These are phyloP conservation scores for Heteromyza rotundicornis DNA, from an alignment of 2,888 invertebrate species.

Conservation along the genomic window DNA sequence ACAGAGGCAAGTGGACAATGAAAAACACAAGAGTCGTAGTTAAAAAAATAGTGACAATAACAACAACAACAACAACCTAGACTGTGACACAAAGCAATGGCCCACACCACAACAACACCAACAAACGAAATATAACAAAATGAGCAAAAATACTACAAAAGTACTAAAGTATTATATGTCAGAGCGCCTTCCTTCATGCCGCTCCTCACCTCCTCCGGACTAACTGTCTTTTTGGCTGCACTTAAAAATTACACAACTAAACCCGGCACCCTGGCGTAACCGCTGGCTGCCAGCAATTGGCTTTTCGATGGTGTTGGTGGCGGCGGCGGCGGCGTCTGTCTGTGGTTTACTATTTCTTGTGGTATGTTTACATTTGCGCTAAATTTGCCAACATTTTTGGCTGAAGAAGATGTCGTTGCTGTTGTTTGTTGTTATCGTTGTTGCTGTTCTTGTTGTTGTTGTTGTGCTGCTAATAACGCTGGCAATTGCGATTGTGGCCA, in stretches of 20 bases:
- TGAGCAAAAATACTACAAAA: too few relatives aligned
- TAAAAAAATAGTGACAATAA: not conserved
- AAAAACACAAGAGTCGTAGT: not conserved
- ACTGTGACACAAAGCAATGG: not conserved
- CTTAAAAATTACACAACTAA: too few relatives aligned
- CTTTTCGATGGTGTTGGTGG: not conserved
- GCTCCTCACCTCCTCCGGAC: conserved; percentile 11
- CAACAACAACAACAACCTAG: conserved; percentile 5
- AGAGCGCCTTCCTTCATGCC: not conserved
- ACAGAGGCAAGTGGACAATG: conserved; percentile 1
- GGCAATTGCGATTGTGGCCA: not conserved
- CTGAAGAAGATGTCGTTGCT: conserved; percentile 1
- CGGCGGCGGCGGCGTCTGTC: not conserved
- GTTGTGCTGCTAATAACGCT: not conserved
- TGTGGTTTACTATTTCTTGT: not conserved
- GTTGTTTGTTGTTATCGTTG: too few relatives aligned
- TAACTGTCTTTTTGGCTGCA: conserved; percentile 17
- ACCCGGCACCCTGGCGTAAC: too few relatives aligned
- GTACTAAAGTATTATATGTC: not conserved
- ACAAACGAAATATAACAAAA: not conserved
- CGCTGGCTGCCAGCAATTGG: too few relatives aligned
- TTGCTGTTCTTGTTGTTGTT: too few relatives aligned
- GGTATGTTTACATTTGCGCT: not conserved
- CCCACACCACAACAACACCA: too few relatives aligned
- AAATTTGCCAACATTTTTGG: not conserved